Evolutionary conservation across 2,888 invertebrate genomes (phyloP).

Genomic region (Loripinus fragilis): DNA sequence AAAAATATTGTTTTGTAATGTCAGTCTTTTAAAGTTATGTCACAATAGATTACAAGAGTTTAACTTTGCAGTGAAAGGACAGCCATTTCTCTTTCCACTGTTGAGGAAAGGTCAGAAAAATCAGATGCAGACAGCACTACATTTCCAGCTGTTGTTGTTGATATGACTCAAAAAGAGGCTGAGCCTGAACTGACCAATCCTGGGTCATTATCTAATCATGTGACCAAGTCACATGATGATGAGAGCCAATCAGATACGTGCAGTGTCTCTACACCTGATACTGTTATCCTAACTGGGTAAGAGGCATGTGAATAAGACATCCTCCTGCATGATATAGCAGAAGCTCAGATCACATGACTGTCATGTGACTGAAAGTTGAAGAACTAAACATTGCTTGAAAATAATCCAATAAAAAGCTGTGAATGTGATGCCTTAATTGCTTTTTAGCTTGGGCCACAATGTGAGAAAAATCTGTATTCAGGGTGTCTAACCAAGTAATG

Average conservation of each 20-base stretch:
- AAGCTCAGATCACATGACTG: too few relatives aligned
- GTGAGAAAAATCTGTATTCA: too few relatives aligned
- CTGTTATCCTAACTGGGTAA: conserved; percentile 70
- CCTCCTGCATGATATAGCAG: not conserved
- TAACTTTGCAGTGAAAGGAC: not conserved
- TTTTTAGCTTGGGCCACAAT: too few relatives aligned
- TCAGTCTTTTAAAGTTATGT: too few relatives aligned
- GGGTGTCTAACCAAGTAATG: too few relatives aligned
- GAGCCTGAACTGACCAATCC: not conserved
- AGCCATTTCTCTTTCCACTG: conserved; percentile 20
- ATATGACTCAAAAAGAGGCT: conserved; percentile 30
- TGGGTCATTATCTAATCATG: conserved; percentile 17
- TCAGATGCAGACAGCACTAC: not conserved
- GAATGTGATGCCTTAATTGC: too few relatives aligned
- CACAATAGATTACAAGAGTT: too few relatives aligned
- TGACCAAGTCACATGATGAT: conserved; percentile 50
- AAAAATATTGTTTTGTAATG: too few relatives aligned
- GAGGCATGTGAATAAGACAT: conserved; percentile 40
- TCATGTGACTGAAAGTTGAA: too few relatives aligned
- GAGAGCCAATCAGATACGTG: conserved; percentile 65
- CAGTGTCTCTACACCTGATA: conserved; percentile 72
- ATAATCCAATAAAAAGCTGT: too few relatives aligned
- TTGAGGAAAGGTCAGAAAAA: conserved; percentile 26
- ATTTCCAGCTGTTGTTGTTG: not conserved
- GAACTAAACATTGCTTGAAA: too few relatives aligned